These are phyloP conservation scores for Dryas iulia DNA, from an alignment of 1,140 invertebrate species.

Conservation along the genomic window DNA sequence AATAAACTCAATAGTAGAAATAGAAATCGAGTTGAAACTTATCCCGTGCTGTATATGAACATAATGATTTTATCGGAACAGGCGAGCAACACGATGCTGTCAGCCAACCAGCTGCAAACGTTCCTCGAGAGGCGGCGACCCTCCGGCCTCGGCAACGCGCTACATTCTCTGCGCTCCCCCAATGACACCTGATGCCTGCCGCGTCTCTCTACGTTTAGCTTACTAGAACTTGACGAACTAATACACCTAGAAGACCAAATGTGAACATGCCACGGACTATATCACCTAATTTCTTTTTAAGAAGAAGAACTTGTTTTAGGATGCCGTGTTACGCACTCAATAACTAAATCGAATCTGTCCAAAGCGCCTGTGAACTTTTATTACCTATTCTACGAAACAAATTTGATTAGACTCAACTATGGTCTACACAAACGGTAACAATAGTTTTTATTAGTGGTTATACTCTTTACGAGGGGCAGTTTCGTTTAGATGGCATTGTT, in stretches of 20 bases:
- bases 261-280: background rate
- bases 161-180: constrained; percentile 59
- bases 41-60: too few relatives aligned
- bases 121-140: constrained; percentile 70
- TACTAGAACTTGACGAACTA: too few relatives aligned
- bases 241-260: too few relatives aligned
- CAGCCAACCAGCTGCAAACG: constrained; percentile 61
- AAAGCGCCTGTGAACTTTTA: too few relatives aligned
- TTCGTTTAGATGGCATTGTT: background rate
- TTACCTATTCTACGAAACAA: background rate
- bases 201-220: background rate
- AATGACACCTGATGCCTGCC: constrained; percentile 58
- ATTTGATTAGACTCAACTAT: background rate
- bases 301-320: background rate
- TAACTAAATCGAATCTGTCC: background rate
- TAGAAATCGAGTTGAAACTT: background rate
- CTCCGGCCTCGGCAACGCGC: constrained; percentile 55
- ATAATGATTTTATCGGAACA: constrained; percentile 26
- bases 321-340: background rate
- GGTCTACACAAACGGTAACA: background rate
- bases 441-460: background rate
- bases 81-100: constrained; percentile 51
- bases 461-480: background rate
- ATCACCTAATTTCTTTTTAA: too few relatives aligned
- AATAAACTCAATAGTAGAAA: too few relatives aligned